These are phyloP conservation scores for Xanthia icteritia DNA, from an alignment of 2,888 invertebrate species.

Conservation along the genomic window DNA sequence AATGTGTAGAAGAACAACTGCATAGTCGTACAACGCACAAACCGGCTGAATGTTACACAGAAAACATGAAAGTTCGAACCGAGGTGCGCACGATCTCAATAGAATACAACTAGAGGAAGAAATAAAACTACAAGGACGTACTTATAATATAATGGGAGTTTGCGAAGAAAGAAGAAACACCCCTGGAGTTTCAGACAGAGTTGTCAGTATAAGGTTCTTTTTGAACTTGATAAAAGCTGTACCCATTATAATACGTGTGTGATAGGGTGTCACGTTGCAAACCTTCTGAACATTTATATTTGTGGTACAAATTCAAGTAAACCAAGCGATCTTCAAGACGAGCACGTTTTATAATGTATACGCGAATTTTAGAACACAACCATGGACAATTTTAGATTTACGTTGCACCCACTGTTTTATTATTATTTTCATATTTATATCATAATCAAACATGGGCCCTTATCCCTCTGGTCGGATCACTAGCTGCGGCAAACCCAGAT, in stretches of 20 bases:
- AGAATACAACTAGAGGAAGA: not conserved
- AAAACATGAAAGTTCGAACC: not conserved
- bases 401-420: not conserved
- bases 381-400: not conserved
- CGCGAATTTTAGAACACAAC: slow-evolving; percentile 16
- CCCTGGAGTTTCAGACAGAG: not conserved
- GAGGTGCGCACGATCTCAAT: not conserved
- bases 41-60: not conserved
- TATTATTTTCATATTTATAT: not conserved
- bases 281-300: slow-evolving; percentile 17
- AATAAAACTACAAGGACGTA: not conserved
- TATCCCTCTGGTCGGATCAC: not conserved
- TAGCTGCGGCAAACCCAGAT: not conserved
- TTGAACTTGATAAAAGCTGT: not conserved
- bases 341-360: slow-evolving; percentile 28
- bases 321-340: slow-evolving; percentile 8
- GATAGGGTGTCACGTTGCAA: not conserved
- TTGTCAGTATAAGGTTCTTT: not conserved
- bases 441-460: not conserved
- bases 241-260: not conserved
- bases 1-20: not conserved
- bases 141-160: too few relatives aligned
- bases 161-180: not conserved
- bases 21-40: not conserved
- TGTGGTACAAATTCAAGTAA: not conserved